Evolutionary conservation across 2,797 vertebrate genomes (phyloP).

Genomic region (Gadopsis bispinosus): DNA sequence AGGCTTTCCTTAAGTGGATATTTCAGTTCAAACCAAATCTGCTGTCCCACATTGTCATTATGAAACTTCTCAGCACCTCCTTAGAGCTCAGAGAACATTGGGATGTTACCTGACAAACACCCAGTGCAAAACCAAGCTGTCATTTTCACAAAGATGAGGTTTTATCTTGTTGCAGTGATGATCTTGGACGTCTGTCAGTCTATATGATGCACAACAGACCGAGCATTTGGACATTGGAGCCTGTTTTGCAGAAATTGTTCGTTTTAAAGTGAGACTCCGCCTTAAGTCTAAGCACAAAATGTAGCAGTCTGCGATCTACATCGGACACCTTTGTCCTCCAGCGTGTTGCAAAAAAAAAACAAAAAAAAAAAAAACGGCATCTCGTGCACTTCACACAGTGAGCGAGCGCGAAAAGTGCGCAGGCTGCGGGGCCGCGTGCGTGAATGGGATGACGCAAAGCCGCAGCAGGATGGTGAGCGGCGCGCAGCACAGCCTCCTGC

Average conservation of each 20-base stretch:
- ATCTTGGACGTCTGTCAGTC: neutral
- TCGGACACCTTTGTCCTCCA: neutral
- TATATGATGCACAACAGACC: neutral
- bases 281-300: too few species aligned
- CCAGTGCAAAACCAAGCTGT: neutral
- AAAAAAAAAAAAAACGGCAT: neutral
- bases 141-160: neutral
- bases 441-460: conserved; percentile 67
- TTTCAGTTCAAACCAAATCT: neutral
- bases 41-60: neutral
- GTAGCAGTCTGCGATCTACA: neutral
- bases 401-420: conserved; percentile 39
- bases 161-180: neutral
- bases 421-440: conserved; percentile 18
- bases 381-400: neutral
- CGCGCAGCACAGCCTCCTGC: conserved; percentile 57
- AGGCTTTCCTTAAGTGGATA: neutral
- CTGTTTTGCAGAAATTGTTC: neutral
- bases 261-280: neutral
- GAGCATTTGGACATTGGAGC: neutral
- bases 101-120: neutral
- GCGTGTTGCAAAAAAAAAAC: neutral
- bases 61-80: conserved; percentile 19
- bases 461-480: conserved; percentile 70
- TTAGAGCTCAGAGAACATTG: neutral